phyloP scores from a whole-genome alignment of 2,888 invertebrate genomes.

The Malthinus seriepunctatus region DNA sequence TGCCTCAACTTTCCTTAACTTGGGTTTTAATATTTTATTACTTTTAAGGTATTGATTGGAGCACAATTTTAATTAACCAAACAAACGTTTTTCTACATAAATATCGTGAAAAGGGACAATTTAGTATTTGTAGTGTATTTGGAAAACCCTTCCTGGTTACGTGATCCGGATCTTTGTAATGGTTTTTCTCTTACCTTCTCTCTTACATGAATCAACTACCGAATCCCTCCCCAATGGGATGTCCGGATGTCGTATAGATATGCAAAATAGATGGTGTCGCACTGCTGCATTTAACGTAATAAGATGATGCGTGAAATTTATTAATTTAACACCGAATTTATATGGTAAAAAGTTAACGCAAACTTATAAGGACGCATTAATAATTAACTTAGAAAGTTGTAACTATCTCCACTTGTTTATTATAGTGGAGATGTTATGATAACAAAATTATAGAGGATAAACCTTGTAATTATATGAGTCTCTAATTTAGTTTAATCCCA shows the following conservation, averaged over 20 bases:
- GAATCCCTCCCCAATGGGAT: constrained; percentile 1
- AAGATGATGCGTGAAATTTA: constrained; percentile 25
- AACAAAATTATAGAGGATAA: constrained; percentile 4
- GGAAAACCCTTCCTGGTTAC: constrained; percentile 7
- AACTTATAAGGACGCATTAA: constrained; percentile 2
- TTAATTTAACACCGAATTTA: constrained; percentile 19
- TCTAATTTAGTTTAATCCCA: too few species aligned
- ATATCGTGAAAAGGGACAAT: not conserved
- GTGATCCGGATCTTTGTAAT: constrained; percentile 12
- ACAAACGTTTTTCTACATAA: not conserved
- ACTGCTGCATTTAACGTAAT: constrained; percentile 23
- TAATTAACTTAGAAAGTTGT: constrained; percentile 13
- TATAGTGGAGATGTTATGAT: constrained; percentile 6
- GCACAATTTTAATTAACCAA: too few species aligned
- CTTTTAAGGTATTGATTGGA: not conserved
- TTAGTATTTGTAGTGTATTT: constrained; percentile 6
- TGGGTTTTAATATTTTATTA: not conserved
- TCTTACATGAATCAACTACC: constrained; percentile 17
- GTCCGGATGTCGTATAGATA: constrained; percentile 16
- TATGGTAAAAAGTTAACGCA: constrained; percentile 13
- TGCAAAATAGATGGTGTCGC: constrained; percentile 23
- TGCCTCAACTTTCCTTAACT: too few species aligned
- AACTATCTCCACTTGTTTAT: constrained; percentile 6
- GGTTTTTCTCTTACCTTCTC: constrained; percentile 19
- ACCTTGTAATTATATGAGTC: too few species aligned